Percentiles rank a stretch among this genome's conserved stretches.
These are phyloP conservation scores for Nebria brevicollis DNA, from an alignment of 2,888 invertebrate genomes.

Conservation along the genomic window DNA sequence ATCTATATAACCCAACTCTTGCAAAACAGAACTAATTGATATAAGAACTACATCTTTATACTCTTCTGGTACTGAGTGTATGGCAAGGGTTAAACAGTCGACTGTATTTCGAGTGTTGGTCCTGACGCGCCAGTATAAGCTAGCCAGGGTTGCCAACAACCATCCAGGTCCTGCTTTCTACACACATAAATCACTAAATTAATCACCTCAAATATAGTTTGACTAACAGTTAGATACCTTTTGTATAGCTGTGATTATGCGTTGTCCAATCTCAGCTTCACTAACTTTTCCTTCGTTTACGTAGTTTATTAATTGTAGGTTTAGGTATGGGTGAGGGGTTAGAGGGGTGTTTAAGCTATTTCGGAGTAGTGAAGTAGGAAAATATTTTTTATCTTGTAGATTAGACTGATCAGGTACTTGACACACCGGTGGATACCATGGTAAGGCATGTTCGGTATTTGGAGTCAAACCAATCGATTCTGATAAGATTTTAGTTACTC, in stretches of 20 bases:
- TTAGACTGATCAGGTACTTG: constrained; percentile 58
- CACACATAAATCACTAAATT: constrained; percentile 52
- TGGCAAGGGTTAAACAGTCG: constrained; percentile 75
- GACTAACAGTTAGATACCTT: constrained; percentile 63
- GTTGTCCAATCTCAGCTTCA: constrained; percentile 81
- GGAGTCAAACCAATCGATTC: constrained; percentile 71
- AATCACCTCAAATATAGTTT: constrained; percentile 19
- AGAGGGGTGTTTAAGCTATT: constrained; percentile 54
- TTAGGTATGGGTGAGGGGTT: constrained; percentile 52
- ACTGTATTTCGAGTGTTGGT: constrained; percentile 75
- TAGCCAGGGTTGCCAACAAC: constrained; percentile 78
- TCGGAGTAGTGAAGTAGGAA: constrained; percentile 58
- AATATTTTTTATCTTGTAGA: constrained; percentile 57
- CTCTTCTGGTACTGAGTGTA: constrained; percentile 68
- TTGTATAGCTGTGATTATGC: constrained; percentile 77
- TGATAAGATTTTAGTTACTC: constrained; percentile 67
- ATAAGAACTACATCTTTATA: constrained; percentile 75
- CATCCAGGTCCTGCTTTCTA: constrained; percentile 79
- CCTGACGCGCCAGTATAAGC: constrained; percentile 81
- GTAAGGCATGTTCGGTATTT: constrained; percentile 73
- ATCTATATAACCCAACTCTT: constrained; percentile 73
- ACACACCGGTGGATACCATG: constrained; percentile 82
- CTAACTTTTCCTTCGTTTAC: constrained; percentile 61
- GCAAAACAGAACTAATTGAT: constrained; percentile 75
- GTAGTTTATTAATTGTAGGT: constrained; percentile 58